These are phyloP conservation scores for Drosophila borborema DNA, from an alignment of 2,888 invertebrate genomes.

Conservation along the genomic window DNA sequence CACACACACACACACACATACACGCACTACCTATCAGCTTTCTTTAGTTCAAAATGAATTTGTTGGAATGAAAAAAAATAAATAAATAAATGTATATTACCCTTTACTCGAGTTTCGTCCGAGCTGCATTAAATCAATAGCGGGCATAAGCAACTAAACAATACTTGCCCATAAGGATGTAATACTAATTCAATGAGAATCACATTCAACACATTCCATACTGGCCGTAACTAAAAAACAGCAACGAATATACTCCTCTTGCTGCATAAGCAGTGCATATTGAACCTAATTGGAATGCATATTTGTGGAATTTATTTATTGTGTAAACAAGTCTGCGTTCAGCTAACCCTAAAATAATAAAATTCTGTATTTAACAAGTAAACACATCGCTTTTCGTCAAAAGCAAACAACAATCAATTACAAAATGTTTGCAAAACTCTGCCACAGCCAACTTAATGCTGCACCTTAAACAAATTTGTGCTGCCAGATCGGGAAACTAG, in stretches of 20 bases:
- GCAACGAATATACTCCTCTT: too few relatives aligned
- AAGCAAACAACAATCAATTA: constrained; percentile 8
- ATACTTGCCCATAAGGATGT: background rate
- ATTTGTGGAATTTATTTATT: constrained; percentile 16
- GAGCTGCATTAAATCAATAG: too few relatives aligned
- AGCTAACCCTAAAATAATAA: constrained; percentile 10
- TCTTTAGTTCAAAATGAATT: background rate
- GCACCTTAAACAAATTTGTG: background rate
- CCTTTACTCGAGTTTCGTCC: background rate
- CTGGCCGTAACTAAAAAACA: too few relatives aligned
- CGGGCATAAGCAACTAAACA: background rate
- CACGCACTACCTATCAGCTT: background rate
- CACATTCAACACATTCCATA: too few relatives aligned
- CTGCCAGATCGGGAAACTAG: constrained; percentile 1
- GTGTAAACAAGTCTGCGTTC: constrained; percentile 4
- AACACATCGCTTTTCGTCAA: constrained; percentile 4
- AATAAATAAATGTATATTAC: constrained; percentile 1
- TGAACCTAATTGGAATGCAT: constrained; percentile 4
- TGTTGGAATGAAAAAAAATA: background rate
- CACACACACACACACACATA: background rate
- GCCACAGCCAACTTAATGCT: constrained; percentile 7
- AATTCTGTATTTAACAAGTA: constrained; percentile 10
- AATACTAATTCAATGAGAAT: background rate
- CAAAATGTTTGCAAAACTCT: background rate
- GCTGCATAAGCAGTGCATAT: background rate